Percentiles rank a stretch among this genome's conserved stretches.
phyloP scores from a whole-genome alignment of 2,797 vertebrate species.

The Epinephelus malabaricus region DNA sequence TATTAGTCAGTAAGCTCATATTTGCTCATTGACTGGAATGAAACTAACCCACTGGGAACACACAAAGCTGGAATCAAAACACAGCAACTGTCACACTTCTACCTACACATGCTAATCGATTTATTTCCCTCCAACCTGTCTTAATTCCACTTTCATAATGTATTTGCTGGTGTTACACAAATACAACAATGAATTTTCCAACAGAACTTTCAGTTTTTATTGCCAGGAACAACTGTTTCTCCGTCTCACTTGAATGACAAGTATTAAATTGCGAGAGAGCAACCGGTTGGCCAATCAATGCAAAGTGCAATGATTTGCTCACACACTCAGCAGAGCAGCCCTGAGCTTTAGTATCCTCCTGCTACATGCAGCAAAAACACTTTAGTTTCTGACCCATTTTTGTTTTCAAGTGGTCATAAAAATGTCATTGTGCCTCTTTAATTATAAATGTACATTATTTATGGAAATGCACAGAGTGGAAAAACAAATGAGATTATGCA shows the following conservation, averaged over 20 bases:
- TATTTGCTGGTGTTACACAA: slow-evolving; percentile 1
- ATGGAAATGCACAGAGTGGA: slow-evolving; percentile 48
- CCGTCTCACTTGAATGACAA: slow-evolving; percentile 44
- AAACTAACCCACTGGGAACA: neutral
- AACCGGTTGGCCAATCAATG: slow-evolving; percentile 51
- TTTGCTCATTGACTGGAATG: slow-evolving; percentile 11
- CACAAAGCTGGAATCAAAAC: neutral
- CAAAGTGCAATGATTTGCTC: slow-evolving; percentile 63
- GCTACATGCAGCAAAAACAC: slow-evolving; percentile 55
- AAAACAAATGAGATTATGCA: slow-evolving; percentile 31
- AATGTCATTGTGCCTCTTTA: slow-evolving; percentile 72
- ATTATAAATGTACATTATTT: slow-evolving; percentile 67
- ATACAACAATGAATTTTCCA: slow-evolving; percentile 14
- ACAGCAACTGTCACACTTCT: neutral
- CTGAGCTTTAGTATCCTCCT: slow-evolving; percentile 47
- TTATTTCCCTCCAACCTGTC: neutral
- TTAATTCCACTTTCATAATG: neutral
- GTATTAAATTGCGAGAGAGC: slow-evolving; percentile 41
- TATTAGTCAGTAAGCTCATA: slow-evolving; percentile 18
- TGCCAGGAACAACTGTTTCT: slow-evolving; percentile 26
- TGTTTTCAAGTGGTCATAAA: slow-evolving; percentile 57
- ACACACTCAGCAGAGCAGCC: slow-evolving; percentile 53
- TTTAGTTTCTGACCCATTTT: slow-evolving; percentile 56
- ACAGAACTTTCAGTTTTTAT: slow-evolving; percentile 38
- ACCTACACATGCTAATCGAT: neutral